Base-by-base conservation (phyloP, 2,113 vertebrate genomes). In the Leptobrachium ailaonicum region DNA sequence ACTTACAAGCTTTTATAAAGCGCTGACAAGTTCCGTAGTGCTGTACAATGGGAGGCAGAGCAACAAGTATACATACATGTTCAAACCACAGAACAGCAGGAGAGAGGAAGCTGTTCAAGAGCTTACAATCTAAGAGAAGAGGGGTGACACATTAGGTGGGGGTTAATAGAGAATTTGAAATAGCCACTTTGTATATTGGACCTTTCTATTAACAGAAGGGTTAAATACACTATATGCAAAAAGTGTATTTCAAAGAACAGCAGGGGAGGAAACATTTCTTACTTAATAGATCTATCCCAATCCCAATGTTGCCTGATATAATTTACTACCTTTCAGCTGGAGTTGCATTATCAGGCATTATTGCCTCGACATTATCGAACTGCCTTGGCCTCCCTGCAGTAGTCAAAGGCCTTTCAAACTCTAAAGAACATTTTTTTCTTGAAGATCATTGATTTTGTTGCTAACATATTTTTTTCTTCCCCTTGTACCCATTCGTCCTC, bases 311-410 rank as follows among this genome's bases (percentile, higher is more conserved):
- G 87, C 88, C 88, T 91, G 83, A 90, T 90, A 92, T 89, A 92
- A 90, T 90, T 91, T 90, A 89, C 89, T 90, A 90, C 89, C 87
- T 89, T 92, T 91, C 90, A 83, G 83, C 83, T 88, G 89, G 87
- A 92, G 88, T 89, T 90, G 87, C 87, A 92, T 91, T 92, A 91
- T 88, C 84, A 82, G 82, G 85, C 88, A 90, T 85, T 83, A 78
- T 88, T 90, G 85, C 87, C 78, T 87, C 84, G 81, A 83, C 83
- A 5, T 77, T 84, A 92, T 87, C 84, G 90, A 92, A 86, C 6
- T 0, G 77, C 8, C 75, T 58, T 77, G 45, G 71, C 86, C 83
- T 85, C 85, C 87, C 85, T 71, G 83, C 84, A 82, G 90, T 86
- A 85, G 80, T 85, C 90, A 85, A 83, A 88, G 88, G 88, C 87